phyloP scores from a whole-genome alignment of 2,888 invertebrate species.

The Tetranychus truncatus region DNA sequence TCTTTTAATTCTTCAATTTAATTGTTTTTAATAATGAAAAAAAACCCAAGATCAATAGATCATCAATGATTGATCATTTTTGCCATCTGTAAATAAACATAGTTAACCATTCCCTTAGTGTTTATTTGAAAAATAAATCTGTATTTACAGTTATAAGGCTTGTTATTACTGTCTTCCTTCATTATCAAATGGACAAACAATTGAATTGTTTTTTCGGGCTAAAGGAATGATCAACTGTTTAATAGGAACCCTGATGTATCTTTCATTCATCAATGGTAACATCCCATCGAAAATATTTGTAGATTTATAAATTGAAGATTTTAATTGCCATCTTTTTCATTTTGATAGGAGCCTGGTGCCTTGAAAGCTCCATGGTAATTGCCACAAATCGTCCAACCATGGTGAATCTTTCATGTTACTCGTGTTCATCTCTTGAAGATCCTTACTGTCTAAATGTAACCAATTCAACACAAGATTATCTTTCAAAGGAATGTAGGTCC shows the following conservation, averaged over 20 bases:
- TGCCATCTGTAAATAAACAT: too few relatives aligned
- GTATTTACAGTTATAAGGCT: too few relatives aligned
- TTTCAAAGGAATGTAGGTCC: neutral
- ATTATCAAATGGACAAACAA: neutral
- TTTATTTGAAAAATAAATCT: too few relatives aligned
- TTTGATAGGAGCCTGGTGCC: neutral
- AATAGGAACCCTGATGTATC: neutral
- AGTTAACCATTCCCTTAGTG: too few relatives aligned
- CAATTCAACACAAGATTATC: neutral
- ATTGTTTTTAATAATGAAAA: too few relatives aligned
- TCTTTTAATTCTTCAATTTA: too few relatives aligned
- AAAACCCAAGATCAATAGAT: too few relatives aligned
- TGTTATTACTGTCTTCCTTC: neutral
- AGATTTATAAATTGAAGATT: neutral
- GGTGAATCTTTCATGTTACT: constrained; percentile 6
- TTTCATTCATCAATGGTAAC: neutral
- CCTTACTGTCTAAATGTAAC: constrained; percentile 5
- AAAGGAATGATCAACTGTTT: neutral
- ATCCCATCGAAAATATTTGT: neutral
- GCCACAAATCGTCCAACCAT: constrained; percentile 1
- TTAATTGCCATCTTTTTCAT: too few relatives aligned
- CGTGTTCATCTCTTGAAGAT: neutral
- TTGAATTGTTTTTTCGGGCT: neutral
- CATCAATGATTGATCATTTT: too few relatives aligned
- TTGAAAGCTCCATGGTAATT: neutral